Evolutionary conservation across 2,113 vertebrate species (phyloP).

Genomic region (Phrynocephalus versicolor): DNA sequence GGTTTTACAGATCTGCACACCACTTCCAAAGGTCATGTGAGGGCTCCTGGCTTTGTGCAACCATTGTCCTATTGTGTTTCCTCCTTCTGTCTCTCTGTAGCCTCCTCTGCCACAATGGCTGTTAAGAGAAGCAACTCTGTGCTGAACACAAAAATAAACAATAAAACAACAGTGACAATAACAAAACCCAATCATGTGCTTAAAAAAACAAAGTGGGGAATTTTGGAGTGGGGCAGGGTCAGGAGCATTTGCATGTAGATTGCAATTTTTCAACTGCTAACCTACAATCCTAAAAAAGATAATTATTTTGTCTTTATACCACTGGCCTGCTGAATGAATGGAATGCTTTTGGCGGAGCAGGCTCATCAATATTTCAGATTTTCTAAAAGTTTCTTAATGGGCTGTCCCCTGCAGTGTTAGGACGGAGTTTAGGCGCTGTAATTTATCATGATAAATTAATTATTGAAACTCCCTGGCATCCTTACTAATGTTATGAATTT

Average conservation of each 20-base stretch:
- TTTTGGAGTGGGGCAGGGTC: background rate
- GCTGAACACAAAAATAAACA: background rate
- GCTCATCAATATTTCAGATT: slow-evolving; percentile 36
- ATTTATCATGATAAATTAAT: slow-evolving; percentile 34
- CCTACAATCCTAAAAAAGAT: background rate
- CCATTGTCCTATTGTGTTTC: background rate
- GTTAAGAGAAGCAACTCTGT: background rate
- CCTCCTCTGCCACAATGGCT: background rate
- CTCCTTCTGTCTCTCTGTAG: background rate
- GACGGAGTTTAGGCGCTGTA: slow-evolving; percentile 4
- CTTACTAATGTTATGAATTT: slow-evolving; percentile 30
- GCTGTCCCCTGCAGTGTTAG: slow-evolving; percentile 12
- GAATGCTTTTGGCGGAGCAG: slow-evolving; percentile 11
- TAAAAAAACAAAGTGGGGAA: background rate
- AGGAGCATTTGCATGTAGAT: background rate
- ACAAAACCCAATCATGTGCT: background rate
- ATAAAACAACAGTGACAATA: background rate
- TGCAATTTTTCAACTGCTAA: background rate
- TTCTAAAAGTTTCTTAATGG: slow-evolving; percentile 32
- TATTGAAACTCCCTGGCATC: slow-evolving; percentile 23
- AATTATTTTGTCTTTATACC: background rate
- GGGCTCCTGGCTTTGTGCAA: background rate
- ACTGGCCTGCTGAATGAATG: slow-evolving; percentile 1
- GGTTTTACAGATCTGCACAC: background rate
- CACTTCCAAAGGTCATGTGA: too few species aligned